Conservation (phyloP, 2,797 vertebrate species). For the Tenualosa thibaudeaui region DNA sequence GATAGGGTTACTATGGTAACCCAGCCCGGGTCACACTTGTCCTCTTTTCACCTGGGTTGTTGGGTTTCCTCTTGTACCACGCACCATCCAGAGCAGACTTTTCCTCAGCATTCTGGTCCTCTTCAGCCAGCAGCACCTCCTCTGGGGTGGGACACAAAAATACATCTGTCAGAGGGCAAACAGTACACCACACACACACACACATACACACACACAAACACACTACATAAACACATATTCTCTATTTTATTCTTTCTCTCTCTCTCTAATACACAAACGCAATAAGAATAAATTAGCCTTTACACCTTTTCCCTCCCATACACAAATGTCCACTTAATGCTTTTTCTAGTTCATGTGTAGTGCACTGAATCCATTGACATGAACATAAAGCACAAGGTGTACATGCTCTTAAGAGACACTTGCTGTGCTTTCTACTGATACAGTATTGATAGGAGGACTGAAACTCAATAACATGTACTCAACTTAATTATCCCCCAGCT, state of each 20-base stretch:
- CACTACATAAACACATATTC: neutral
- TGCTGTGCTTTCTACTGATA: neutral
- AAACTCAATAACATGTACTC: neutral
- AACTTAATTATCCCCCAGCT: neutral
- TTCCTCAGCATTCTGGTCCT: slow-evolving; percentile 94
- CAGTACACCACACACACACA: slow-evolving; percentile 19
- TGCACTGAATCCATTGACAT: neutral
- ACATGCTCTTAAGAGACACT: neutral
- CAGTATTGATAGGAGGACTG: neutral
- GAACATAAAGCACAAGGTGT: neutral
- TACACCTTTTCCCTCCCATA: neutral
- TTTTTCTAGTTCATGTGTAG: neutral
- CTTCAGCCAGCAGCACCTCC: slow-evolving; percentile 96
- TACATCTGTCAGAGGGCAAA: slow-evolving; percentile 29
- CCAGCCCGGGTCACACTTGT: slow-evolving; percentile 40
- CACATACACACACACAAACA: neutral
- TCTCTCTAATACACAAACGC: neutral
- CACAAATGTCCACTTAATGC: too few species aligned
- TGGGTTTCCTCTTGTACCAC: slow-evolving; percentile 76
- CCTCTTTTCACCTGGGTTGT: slow-evolving; percentile 68
- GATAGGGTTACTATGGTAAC: slow-evolving; percentile 43
- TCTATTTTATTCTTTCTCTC: neutral
- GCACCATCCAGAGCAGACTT: slow-evolving; percentile 93
- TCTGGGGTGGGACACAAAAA: slow-evolving; percentile 71
- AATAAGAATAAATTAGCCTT: neutral